Base-by-base conservation (phyloP, 2,888 invertebrate species). In the Trichopoda pennipes region DNA sequence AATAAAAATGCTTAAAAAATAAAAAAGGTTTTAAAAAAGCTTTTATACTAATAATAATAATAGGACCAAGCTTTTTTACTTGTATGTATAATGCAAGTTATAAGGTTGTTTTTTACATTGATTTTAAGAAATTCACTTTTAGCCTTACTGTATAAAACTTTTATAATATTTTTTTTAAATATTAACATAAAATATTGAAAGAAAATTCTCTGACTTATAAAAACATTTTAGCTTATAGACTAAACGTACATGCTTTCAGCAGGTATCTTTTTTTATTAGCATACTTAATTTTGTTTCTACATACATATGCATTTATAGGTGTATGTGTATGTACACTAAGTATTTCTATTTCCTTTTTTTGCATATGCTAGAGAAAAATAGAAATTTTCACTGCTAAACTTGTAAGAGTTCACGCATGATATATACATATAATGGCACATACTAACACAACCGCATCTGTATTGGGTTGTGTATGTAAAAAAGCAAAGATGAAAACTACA, bases 311-410 rank as follows among this genome's bases (percentile, higher is more conserved):
- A 19, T 44, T 42, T 21, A n/a, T 21, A n/a, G 8, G 6, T 49
- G 38, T 16, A 38, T 56, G 1, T 56, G 55, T 55, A 14, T 63
- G 44, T 38, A 19, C n/a, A 14, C 12, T 49, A 0, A 17, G 6
- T 42, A 58, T 28, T 17, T 23, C 6, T 56, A 49, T 35, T 28
- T 28, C 6, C 8, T 28, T 69, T 75, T 70, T 73, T 63, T 47
- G 60, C 66, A 68, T 81, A 73, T 78, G 75, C 61, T 73, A 23
- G 72, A 79, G 63, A 73, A 72, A 81, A 81, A 83, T 35, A 84
- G 78, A 79, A 81, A 81, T 81, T 84, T 84, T 73, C 70, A 70
- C 73, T 80, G 23, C 82, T 85, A 84, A 85, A 82, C 84, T 83
- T 80, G 78, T 72, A 79, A 72, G 72, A 81, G 79, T 78, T 84